Percentiles rank a stretch among this genome's conserved stretches.
These are phyloP conservation scores for Podarcis raffonei DNA, from an alignment of 2,113 vertebrate species.

Conservation along the genomic window DNA sequence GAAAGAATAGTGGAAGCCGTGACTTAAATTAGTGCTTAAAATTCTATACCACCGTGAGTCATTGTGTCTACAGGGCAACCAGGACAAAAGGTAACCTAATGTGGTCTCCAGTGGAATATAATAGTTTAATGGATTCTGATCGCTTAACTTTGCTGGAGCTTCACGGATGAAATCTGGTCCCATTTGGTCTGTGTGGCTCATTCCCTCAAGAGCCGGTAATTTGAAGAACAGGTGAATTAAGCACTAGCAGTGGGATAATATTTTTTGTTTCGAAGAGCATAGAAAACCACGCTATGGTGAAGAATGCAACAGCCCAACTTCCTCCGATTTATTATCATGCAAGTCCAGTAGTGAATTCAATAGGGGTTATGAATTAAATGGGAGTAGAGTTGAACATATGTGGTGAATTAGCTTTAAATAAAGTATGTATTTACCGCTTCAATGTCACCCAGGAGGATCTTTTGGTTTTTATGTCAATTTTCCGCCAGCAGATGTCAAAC, in stretches of 20 bases:
- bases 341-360: too few species aligned
- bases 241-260: not conserved
- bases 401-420: too few species aligned
- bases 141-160: slow-evolving; percentile 53
- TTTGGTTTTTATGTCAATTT: too few species aligned
- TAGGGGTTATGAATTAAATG: too few species aligned
- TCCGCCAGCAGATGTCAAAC: too few species aligned
- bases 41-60: too few species aligned
- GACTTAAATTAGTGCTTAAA: too few species aligned
- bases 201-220: not conserved
- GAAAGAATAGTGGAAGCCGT: too few species aligned
- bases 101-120: slow-evolving; percentile 58
- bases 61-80: too few species aligned
- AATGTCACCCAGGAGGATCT: too few species aligned
- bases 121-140: slow-evolving; percentile 61
- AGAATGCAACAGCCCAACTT: slow-evolving; percentile 20
- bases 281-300: not conserved
- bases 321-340: not conserved
- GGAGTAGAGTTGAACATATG: too few species aligned
- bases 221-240: not conserved
- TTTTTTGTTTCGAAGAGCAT: not conserved
- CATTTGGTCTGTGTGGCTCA: slow-evolving; percentile 25
- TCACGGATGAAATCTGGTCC: slow-evolving; percentile 48
- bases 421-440: too few species aligned
- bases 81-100: slow-evolving; percentile 33